Conservation (phyloP, 2,888 invertebrate species). For the Ophion obscuratus region DNA sequence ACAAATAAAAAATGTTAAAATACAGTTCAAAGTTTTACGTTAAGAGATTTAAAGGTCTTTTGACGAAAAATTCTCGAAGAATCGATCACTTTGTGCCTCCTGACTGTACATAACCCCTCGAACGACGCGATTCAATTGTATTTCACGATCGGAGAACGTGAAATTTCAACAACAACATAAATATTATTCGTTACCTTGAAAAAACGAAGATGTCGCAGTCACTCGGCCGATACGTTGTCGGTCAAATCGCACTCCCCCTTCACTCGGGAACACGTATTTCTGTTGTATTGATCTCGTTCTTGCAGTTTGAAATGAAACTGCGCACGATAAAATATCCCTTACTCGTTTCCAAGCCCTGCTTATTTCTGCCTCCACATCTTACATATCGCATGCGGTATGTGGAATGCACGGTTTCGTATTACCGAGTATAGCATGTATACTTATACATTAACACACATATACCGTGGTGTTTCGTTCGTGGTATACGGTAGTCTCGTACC, state of each 20-base stretch:
- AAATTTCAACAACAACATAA: not conserved
- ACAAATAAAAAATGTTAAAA: too few relatives aligned
- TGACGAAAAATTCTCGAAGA: too few relatives aligned
- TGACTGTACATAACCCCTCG: not conserved
- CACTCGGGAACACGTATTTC: not conserved
- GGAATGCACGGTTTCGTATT: constrained; percentile 4
- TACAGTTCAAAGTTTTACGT: too few relatives aligned
- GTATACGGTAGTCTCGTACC: not conserved
- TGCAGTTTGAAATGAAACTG: constrained; percentile 15
- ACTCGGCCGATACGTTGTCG: not conserved
- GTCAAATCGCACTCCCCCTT: not conserved
- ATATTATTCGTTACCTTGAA: constrained; percentile 6
- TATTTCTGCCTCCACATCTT: constrained; percentile 13
- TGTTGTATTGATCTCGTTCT: not conserved
- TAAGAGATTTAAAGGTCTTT: too few relatives aligned
- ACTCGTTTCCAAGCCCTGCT: constrained; percentile 4
- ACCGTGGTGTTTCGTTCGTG: not conserved
- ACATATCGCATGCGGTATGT: not conserved
- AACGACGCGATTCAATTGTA: not conserved
- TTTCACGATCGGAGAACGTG: not conserved
- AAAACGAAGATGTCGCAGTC: not conserved
- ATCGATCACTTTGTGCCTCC: too few relatives aligned
- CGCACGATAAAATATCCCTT: constrained; percentile 14
- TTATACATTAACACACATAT: not conserved
- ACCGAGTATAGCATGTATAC: not conserved